Conservation (phyloP, 2,113 vertebrate genomes). For the Paedocypris sp. region DNA sequence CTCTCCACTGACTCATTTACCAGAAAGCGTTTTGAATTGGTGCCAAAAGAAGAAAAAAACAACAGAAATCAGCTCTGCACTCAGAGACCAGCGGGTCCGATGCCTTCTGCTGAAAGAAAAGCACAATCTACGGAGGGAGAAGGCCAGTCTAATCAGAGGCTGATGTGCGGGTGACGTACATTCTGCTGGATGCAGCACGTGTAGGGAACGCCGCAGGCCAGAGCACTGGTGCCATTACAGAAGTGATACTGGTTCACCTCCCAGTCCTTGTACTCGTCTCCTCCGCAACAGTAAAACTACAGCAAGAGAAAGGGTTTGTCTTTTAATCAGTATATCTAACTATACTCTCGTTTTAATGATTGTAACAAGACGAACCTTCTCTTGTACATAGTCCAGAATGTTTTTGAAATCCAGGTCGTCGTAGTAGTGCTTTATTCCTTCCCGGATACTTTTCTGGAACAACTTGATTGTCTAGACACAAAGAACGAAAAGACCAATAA, state of each 20-base stretch:
- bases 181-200: slow-evolving; percentile 69
- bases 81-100: neutral
- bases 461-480: slow-evolving; percentile 62
- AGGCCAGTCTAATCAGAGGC: neutral
- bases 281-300: slow-evolving; percentile 83
- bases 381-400: slow-evolving; percentile 82
- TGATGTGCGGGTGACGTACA: slow-evolving; percentile 47
- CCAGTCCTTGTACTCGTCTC: slow-evolving; percentile 81
- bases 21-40: slow-evolving; percentile 2
- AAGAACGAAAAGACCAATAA: no score
- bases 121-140: neutral
- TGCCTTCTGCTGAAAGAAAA: neutral
- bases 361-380: slow-evolving; percentile 66
- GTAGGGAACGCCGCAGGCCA: slow-evolving; percentile 80
- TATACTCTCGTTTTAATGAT: neutral
- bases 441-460: slow-evolving; percentile 75
- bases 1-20: slow-evolving; percentile 1
- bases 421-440: slow-evolving; percentile 82
- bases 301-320: neutral
- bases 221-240: slow-evolving; percentile 70
- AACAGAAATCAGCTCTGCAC: neutral
- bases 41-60: neutral
- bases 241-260: slow-evolving; percentile 77
- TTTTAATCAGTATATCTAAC: neutral
- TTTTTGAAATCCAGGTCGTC: slow-evolving; percentile 90